Evolutionary conservation across 1,140 invertebrate genomes (phyloP).

Genomic region (Drosophila jambulina): DNA sequence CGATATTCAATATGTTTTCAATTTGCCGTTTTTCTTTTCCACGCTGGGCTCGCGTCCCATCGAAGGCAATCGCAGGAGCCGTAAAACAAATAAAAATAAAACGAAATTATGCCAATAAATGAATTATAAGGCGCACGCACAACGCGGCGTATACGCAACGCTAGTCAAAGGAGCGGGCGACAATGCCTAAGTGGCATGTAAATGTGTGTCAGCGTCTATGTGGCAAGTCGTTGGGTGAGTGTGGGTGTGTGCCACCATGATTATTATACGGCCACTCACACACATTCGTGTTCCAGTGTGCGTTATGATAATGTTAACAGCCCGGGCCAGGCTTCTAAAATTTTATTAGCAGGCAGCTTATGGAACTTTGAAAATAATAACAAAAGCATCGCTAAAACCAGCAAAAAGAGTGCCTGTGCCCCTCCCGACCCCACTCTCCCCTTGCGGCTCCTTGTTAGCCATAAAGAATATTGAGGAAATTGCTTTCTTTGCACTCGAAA

Average conservation of each 20-base stretch:
- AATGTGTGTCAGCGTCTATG: slow-evolving; percentile 54
- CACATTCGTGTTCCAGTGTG: slow-evolving; percentile 38
- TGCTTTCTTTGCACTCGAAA: slow-evolving; percentile 77
- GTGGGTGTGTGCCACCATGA: slow-evolving; percentile 53
- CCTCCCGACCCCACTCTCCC: background rate
- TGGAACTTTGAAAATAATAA: slow-evolving; percentile 81
- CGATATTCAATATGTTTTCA: slow-evolving; percentile 81
- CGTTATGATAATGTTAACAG: slow-evolving; percentile 81
- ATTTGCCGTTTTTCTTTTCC: slow-evolving; percentile 56
- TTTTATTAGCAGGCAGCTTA: slow-evolving; percentile 77
- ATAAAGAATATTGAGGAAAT: slow-evolving; percentile 81
- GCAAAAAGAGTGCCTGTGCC: slow-evolving; percentile 15
- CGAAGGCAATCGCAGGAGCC: slow-evolving; percentile 70
- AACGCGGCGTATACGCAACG: slow-evolving; percentile 71
- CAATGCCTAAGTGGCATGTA: slow-evolving; percentile 73
- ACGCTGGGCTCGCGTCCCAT: slow-evolving; percentile 25
- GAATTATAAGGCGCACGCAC: slow-evolving; percentile 76
- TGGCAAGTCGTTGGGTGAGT: background rate
- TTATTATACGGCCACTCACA: slow-evolving; percentile 67
- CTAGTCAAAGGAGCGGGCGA: slow-evolving; percentile 66
- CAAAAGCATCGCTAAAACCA: slow-evolving; percentile 61
- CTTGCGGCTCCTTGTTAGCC: slow-evolving; percentile 22
- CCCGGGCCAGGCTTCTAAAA: slow-evolving; percentile 70
- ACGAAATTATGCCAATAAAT: slow-evolving; percentile 82
- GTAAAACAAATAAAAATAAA: slow-evolving; percentile 82